phyloP scores from a whole-genome alignment of 2,797 vertebrate species.

The Diceros bicornis region DNA sequence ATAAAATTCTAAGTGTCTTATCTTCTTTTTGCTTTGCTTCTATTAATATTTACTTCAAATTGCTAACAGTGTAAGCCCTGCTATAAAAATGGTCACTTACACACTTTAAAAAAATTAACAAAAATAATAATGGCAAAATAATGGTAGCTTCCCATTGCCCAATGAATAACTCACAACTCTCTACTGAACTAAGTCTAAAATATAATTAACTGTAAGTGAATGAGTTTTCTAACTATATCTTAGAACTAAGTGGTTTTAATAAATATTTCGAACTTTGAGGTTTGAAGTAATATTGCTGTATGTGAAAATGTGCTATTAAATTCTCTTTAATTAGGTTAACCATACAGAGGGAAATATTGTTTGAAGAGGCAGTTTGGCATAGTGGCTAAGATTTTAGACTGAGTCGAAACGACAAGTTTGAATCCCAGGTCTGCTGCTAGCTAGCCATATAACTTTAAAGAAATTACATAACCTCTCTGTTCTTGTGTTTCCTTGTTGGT shows the following conservation, averaged over 20 bases:
- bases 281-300: background rate
- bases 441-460: background rate
- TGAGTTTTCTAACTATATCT: background rate
- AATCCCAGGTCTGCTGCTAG: background rate
- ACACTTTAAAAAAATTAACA: background rate
- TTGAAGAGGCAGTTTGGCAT: background rate
- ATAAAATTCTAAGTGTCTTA: background rate
- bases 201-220: background rate
- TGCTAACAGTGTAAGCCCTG: background rate
- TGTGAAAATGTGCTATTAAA: background rate
- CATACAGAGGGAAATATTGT: background rate
- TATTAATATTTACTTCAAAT: conserved; percentile 11
- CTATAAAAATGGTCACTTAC: background rate
- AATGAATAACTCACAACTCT: background rate
- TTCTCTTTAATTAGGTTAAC: conserved; percentile 16
- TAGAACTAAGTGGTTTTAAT: conserved; percentile 22
- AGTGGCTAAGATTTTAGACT: background rate
- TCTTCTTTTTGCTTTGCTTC: background rate
- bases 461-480: background rate
- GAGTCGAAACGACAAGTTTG: background rate
- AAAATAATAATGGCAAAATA: background rate
- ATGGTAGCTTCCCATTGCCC: background rate
- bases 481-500: background rate
- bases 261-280: conserved; percentile 32
- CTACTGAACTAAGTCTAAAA: background rate